Percentiles rank a stretch among this genome's conserved stretches.
phyloP scores from a whole-genome alignment of 92 coral and sea anemone species.

The Epizoanthus rinbou region DNA sequence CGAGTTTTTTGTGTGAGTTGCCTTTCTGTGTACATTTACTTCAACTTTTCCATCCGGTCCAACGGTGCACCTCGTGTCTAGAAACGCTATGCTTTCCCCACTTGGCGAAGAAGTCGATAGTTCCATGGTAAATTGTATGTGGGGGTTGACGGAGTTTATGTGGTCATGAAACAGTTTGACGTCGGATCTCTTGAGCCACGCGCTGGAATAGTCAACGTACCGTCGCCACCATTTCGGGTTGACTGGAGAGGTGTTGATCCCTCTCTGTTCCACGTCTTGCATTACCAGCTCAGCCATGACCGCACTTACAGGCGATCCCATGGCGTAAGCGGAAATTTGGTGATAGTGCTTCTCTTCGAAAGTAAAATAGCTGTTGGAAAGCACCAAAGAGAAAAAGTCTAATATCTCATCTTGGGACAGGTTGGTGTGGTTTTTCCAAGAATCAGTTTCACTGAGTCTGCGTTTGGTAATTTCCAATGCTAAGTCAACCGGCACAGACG shows the following conservation, averaged over 20 bases:
- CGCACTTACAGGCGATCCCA: conserved; percentile 5
- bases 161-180: conserved; percentile 38
- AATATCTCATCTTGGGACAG: neutral
- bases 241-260: conserved; percentile 33
- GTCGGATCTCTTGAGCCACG: conserved; percentile 26
- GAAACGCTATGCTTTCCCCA: conserved; percentile 15
- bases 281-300: conserved; percentile 35
- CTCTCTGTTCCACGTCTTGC: conserved; percentile 19
- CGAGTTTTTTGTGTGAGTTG: conserved; percentile 43
- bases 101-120: neutral
- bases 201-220: conserved; percentile 38
- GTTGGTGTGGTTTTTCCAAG: conserved; percentile 5
- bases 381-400: neutral
- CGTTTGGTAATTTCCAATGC: neutral
- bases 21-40: conserved; percentile 32
- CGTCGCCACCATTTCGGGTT: conserved; percentile 41
- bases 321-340: neutral
- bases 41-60: conserved; percentile 11
- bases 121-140: conserved; percentile 9
- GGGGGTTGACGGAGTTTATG: conserved; percentile 16
- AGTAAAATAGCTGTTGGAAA: conserved; percentile 1
- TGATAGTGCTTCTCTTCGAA: conserved; percentile 8
- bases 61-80: conserved; percentile 24
- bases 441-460: neutral
- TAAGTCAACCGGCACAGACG: too few relatives aligned